These are phyloP conservation scores for Cygnus atratus DNA, from an alignment of 2,113 vertebrate genomes.

Conservation along the genomic window DNA sequence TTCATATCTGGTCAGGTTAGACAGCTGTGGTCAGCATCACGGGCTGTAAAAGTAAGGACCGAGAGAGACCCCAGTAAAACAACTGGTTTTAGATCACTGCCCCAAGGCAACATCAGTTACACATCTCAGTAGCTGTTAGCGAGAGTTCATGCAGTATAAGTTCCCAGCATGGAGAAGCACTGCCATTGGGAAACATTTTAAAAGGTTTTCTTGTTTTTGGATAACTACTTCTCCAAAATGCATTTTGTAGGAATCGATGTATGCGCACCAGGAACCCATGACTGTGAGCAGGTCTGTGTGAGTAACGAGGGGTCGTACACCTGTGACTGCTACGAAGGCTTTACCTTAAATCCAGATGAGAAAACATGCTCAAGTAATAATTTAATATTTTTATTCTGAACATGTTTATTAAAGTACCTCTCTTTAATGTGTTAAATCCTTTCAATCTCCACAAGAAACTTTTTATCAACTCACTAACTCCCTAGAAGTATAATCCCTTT, in stretches of 20 bases:
- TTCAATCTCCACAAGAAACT: neutral
- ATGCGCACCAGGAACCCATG: slow-evolving; percentile 76
- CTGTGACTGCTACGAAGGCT: slow-evolving; percentile 82
- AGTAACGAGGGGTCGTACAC: slow-evolving; percentile 75
- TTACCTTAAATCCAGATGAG: slow-evolving; percentile 80
- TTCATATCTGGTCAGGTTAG: neutral
- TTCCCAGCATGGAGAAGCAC: neutral
- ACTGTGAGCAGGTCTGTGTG: slow-evolving; percentile 84
- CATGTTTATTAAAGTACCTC: neutral
- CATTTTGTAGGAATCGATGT: slow-evolving; percentile 76
- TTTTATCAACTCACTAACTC: neutral
- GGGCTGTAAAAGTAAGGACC: neutral
- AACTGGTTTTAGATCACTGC: neutral
- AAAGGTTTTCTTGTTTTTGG: neutral
- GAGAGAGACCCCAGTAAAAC: neutral
- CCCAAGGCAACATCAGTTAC: neutral
- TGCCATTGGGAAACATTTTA: neutral
- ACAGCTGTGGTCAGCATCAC: neutral
- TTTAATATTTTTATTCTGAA: neutral
- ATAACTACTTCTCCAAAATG: neutral
- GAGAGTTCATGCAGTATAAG: neutral
- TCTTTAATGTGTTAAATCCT: neutral
- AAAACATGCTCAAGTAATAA: slow-evolving; percentile 82
- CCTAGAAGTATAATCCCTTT: neutral
- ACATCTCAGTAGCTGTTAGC: neutral